Conservation (phyloP, 2,113 vertebrate species). For the Eclectus roratus region DNA sequence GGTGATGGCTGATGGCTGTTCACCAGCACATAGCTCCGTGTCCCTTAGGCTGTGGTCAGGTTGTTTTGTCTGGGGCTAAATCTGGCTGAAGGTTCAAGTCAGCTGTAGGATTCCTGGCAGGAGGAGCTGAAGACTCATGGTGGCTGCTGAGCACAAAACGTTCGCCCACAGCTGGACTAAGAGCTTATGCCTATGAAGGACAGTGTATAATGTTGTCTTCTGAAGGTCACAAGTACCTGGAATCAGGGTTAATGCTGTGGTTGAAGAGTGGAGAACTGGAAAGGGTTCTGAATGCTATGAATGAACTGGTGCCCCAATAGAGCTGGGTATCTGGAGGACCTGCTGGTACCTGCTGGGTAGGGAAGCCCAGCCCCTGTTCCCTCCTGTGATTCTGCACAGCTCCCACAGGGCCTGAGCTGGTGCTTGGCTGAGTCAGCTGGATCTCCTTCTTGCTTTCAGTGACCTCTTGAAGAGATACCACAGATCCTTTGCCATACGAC, state of each 20-base stretch:
- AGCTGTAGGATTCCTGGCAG: background rate
- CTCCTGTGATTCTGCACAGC: background rate
- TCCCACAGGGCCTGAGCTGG: too few species aligned
- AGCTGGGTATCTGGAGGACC: background rate
- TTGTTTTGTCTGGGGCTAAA: background rate
- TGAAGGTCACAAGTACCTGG: background rate
- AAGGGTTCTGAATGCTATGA: background rate
- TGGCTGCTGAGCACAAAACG: background rate
- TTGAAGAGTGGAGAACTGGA: background rate
- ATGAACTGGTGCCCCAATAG: background rate
- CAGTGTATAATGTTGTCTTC: background rate
- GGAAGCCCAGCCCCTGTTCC: background rate
- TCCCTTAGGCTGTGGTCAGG: background rate
- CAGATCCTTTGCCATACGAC: rapidly evolving
- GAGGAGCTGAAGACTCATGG: background rate
- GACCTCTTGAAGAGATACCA: background rate
- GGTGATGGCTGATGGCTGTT: background rate
- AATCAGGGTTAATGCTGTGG: background rate
- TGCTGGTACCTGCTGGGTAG: background rate
- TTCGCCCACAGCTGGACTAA: background rate
- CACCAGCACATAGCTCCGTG: background rate
- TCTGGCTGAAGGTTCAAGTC: background rate
- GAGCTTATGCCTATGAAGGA: background rate
- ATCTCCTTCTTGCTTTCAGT: background rate
- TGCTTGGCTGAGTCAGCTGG: background rate